These are phyloP conservation scores for Pterostichus madidus DNA, from an alignment of 2,888 invertebrate species.

Conservation along the genomic window DNA sequence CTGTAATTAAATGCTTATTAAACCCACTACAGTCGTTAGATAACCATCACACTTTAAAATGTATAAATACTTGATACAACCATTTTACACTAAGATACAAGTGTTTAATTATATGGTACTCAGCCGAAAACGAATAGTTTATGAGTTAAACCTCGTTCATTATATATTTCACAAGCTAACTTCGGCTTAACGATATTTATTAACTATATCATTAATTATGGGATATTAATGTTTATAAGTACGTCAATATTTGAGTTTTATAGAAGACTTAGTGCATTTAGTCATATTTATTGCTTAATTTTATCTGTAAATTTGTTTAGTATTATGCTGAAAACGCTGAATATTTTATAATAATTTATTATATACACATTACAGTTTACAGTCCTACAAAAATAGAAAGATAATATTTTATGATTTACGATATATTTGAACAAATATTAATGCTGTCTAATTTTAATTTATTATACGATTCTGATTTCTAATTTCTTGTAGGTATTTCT, in stretches of 20 bases:
- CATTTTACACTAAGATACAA: conserved; percentile 14
- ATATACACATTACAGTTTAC: too few relatives aligned
- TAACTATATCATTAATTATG: neutral
- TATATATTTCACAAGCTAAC: neutral
- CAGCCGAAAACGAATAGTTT: conserved; percentile 1
- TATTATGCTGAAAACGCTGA: neutral
- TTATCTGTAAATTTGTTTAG: neutral
- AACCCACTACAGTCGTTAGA: conserved; percentile 33
- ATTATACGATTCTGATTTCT: too few relatives aligned
- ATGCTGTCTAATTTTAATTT: too few relatives aligned
- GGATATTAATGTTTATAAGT: neutral
- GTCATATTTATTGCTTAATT: neutral
- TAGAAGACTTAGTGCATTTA: neutral
- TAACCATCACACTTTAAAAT: conserved; percentile 37
- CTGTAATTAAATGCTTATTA: conserved; percentile 50
- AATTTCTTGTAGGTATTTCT: too few relatives aligned
- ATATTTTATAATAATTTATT: neutral
- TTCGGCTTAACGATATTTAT: neutral
- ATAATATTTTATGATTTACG: too few relatives aligned
- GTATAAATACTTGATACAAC: conserved; percentile 40
- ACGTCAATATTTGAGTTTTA: conserved; percentile 1
- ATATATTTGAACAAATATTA: too few relatives aligned
- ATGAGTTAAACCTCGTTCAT: neutral
- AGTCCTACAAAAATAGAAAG: too few relatives aligned
- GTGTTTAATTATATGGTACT: conserved; percentile 29